Percentiles rank a stretch among this genome's conserved stretches.
Conservation (phyloP, 2,113 vertebrate genomes). For the Boulengeromyrus knoepffleri region DNA sequence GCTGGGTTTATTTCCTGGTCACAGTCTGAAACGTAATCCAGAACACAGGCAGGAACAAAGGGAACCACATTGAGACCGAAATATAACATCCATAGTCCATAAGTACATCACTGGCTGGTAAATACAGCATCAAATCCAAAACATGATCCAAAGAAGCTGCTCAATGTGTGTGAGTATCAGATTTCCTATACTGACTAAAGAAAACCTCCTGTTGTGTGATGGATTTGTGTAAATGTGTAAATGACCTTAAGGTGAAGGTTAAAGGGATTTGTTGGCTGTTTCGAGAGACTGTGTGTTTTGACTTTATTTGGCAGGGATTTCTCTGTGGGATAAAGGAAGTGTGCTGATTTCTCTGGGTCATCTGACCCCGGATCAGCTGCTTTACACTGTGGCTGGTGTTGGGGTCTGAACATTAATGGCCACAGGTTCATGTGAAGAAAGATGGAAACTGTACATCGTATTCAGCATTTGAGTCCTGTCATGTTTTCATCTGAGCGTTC, state of each 20-base stretch:
- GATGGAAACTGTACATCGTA: not conserved
- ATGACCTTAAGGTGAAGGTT: not conserved
- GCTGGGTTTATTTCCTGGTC: not conserved
- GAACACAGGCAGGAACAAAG: not conserved
- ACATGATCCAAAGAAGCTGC: not conserved
- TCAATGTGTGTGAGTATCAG: not conserved
- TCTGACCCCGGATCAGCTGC: not conserved
- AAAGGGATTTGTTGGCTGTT: not conserved
- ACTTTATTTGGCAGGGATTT: constrained; percentile 7
- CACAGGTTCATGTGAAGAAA: not conserved
- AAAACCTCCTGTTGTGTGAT: not conserved
- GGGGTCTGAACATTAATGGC: not conserved
- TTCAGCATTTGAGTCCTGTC: not conserved
- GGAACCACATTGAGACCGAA: not conserved
- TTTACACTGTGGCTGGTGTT: not conserved
- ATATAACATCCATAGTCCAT: not conserved
- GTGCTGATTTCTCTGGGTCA: not conserved
- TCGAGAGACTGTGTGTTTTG: not conserved
- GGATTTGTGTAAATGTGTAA: not conserved
- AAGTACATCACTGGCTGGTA: not conserved
- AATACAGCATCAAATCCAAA: not conserved
- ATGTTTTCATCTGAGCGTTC: not conserved
- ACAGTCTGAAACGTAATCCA: not conserved
- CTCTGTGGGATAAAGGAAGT: not conserved
- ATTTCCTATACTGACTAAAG: not conserved